Evolutionary conservation across 2,797 vertebrate genomes (phyloP).

Genomic region (Arremon brunneinucha): DNA sequence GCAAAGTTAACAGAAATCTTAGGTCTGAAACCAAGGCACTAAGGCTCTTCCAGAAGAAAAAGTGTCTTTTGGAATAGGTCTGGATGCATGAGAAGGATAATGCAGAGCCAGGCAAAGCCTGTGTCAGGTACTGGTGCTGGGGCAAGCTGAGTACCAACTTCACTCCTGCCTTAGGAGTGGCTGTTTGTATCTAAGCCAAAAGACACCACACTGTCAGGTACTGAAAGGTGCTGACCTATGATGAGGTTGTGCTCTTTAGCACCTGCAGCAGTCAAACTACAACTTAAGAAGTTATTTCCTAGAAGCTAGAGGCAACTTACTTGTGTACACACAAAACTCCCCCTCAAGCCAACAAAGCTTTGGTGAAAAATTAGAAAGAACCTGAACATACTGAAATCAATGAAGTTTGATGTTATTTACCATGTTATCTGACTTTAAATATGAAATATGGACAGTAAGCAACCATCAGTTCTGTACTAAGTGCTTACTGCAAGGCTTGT

Average conservation of each 20-base stretch:
- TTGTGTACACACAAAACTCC: background rate
- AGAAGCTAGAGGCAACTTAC: background rate
- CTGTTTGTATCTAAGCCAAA: background rate
- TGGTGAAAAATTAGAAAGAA: background rate
- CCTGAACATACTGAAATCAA: background rate
- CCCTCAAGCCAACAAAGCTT: background rate
- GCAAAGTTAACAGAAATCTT: slow-evolving; percentile 36
- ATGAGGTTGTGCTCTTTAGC: background rate
- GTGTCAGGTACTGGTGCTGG: background rate
- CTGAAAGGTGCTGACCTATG: background rate
- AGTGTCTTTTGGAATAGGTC: background rate
- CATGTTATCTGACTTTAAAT: background rate
- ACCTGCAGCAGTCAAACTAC: background rate
- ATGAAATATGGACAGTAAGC: background rate
- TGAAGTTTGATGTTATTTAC: background rate
- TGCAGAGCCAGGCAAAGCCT: background rate
- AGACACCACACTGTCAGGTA: background rate
- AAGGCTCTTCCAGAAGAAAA: background rate
- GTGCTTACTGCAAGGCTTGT: background rate
- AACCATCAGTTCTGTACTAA: background rate
- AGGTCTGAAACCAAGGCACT: background rate
- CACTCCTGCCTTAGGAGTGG: background rate
- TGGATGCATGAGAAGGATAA: background rate
- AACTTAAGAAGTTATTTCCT: background rate
- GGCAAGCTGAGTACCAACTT: background rate